A percentile compares a stretch with the other conserved stretches of the same genome.
Conservation (phyloP, 2,113 vertebrate genomes). For the Ptyas mucosa region DNA sequence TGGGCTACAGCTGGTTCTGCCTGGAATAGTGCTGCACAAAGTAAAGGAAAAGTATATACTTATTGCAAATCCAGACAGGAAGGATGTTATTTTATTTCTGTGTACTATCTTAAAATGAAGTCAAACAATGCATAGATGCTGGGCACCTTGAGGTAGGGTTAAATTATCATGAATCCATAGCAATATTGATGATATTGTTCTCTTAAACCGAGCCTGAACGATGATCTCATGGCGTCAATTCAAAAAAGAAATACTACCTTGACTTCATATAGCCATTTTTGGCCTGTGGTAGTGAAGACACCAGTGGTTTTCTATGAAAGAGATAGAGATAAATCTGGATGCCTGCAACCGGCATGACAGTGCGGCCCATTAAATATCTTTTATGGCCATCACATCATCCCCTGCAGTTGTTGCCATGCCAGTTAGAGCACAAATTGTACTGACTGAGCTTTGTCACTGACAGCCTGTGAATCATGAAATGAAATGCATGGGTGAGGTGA, state of each 20-base stretch:
- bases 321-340: slow-evolving; percentile 28
- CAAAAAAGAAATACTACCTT: background rate
- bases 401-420: slow-evolving; percentile 35
- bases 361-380: slow-evolving; percentile 12
- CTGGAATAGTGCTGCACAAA: background rate
- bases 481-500: background rate
- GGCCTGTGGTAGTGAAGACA: background rate
- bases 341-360: background rate
- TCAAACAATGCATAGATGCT: background rate
- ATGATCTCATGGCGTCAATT: background rate
- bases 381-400: slow-evolving; percentile 28
- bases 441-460: slow-evolving; percentile 13
- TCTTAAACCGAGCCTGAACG: background rate
- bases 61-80: background rate
- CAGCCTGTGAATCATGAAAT: slow-evolving; percentile 38
- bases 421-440: slow-evolving; percentile 34
- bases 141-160: background rate
- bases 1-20: background rate
- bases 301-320: background rate
- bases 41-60: background rate
- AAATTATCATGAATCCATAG: background rate
- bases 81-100: background rate
- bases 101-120: background rate
- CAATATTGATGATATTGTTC: background rate
- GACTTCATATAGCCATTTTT: background rate